A percentile compares a stretch with the other conserved stretches of the same genome.
phyloP scores from a whole-genome alignment of 1,140 invertebrate species.

The Calephelis virginiensis region DNA sequence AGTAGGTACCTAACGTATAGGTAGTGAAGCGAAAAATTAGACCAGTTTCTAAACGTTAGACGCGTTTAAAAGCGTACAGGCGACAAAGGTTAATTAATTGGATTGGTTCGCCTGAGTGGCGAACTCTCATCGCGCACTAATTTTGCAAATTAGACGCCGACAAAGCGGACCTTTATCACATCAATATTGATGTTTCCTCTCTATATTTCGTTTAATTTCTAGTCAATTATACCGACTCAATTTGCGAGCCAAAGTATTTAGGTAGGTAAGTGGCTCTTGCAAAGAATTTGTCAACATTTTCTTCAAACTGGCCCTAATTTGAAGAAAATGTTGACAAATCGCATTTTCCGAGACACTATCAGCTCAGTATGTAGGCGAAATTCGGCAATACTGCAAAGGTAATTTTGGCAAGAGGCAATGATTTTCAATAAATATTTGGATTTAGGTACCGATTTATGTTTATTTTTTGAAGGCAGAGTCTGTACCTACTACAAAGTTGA shows the following conservation, averaged over 20 bases:
- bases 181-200: slow-evolving; percentile 45
- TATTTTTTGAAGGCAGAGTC: too few relatives aligned
- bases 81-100: slow-evolving; percentile 67
- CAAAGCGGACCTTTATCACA: slow-evolving; percentile 55
- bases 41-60: slow-evolving; percentile 22
- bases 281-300: too few relatives aligned
- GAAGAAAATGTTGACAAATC: too few relatives aligned
- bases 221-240: slow-evolving; percentile 25
- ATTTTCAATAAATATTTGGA: too few relatives aligned
- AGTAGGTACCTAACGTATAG: neutral
- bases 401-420: too few relatives aligned
- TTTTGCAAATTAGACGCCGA: slow-evolving; percentile 60
- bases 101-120: slow-evolving; percentile 57
- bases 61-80: slow-evolving; percentile 33
- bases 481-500: too few relatives aligned
- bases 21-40: neutral
- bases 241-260: neutral
- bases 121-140: slow-evolving; percentile 52
- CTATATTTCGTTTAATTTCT: slow-evolving; percentile 57
- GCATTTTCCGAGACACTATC: too few relatives aligned
- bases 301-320: too few relatives aligned
- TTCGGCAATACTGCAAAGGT: too few relatives aligned
- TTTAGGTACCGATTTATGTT: too few relatives aligned
- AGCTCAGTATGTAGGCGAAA: too few relatives aligned
- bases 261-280: too few relatives aligned